phyloP scores from a whole-genome alignment of 2,113 vertebrate genomes.

The Furnarius figulus region DNA sequence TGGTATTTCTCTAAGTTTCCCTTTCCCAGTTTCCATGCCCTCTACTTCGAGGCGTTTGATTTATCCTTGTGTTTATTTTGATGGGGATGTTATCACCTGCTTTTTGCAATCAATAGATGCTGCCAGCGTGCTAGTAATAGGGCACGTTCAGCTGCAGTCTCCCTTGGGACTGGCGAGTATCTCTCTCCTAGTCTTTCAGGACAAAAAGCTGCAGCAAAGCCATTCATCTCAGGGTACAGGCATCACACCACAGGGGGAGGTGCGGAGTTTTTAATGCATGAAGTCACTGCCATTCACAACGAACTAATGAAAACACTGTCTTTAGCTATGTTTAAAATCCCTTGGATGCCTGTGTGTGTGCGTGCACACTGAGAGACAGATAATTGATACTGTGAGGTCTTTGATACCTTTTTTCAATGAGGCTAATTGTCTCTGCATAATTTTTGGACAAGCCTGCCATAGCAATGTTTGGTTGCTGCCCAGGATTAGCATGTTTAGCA shows the following conservation, averaged over 20 bases:
- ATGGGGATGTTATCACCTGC: neutral
- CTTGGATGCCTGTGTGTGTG: constrained; percentile 31
- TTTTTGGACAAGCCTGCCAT: constrained; percentile 50
- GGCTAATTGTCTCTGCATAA: constrained; percentile 64
- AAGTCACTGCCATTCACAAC: constrained; percentile 56
- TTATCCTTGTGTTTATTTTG: constrained; percentile 3
- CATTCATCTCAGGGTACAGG: constrained; percentile 36
- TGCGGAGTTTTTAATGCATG: constrained; percentile 54
- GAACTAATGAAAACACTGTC: constrained; percentile 57
- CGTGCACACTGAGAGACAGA: neutral
- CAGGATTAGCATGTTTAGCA: constrained; percentile 51
- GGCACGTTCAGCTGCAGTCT: neutral
- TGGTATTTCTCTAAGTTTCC: neutral
- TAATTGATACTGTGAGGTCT: constrained; percentile 63
- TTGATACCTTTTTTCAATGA: constrained; percentile 65
- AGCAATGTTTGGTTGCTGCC: constrained; percentile 47
- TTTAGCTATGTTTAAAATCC: constrained; percentile 56
- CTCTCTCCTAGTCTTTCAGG: neutral
- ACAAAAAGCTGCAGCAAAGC: constrained; percentile 49
- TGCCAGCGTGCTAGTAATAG: neutral
- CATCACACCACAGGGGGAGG: constrained; percentile 53
- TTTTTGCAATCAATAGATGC: neutral
- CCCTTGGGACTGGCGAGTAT: neutral
- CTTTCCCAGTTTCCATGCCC: neutral
- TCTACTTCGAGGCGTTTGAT: neutral